Evolutionary conservation across 2,888 invertebrate genomes (phyloP), one percentile per base, ranked within the genome.

Genomic region (Plebejus argus): DNA sequence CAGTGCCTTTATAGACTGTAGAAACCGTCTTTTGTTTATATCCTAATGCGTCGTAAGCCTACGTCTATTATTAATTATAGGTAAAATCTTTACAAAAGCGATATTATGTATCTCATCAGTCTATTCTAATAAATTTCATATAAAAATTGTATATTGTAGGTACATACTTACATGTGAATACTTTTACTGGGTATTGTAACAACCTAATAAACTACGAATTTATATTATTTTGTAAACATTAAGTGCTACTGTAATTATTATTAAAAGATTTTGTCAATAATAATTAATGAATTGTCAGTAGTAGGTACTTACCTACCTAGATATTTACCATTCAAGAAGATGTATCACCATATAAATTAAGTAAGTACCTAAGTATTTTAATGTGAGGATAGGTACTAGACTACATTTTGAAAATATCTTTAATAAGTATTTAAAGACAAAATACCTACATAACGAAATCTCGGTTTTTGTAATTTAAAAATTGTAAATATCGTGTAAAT

Each of bases 1-100:
- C 61, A 15, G 72, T 76, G 72, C 76, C 70, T 76, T 72, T 18
- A 15, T 66, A 66, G 18, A 66, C 23, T 23, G 20, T 28, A 28
- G 6, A 61, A 23, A 66, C 28, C 66, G 15, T 3, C 15, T 33
- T 66, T 66, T 33, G 15, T 53, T 53, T 53, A 53, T 53, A 53
- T 18, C 53, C 18, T 58, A 39, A 39, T 39, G 20, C 8, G 58
- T 58, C 15, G 58, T 58, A 58, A 20, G 3, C 7, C 1, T 58
- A 58, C 7, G 58, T 58, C 8, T 53, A 15, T 12, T 39, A 39
- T 39, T 10, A 39, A 39, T 2, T 39, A 39, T 39, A n/a, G n/a
- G n/a, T n/a, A 10, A 39, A 39, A 39, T 0, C 39, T 49, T 49
- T 53, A 53, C 5, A 53, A 49, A 49, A 49, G 18, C 1, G 12